Percentiles rank a stretch among this genome's conserved stretches.
phyloP scores from a whole-genome alignment of 37 sponge, comb jelly and placozoan genomes.

The Beroe forskalii region DNA sequence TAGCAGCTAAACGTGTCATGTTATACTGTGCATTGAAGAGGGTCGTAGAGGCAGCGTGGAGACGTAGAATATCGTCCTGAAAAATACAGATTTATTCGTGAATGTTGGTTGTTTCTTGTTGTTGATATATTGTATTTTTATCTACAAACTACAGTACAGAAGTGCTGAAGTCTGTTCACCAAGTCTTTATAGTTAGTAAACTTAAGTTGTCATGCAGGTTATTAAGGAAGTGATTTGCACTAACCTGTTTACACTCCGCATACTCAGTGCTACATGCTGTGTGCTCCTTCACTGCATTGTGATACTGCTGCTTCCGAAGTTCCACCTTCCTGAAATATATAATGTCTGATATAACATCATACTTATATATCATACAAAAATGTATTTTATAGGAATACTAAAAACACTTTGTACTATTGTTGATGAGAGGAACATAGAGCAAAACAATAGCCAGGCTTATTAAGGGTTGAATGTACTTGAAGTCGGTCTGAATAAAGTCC shows the following conservation, averaged over 20 bases:
- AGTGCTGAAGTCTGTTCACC: no score
- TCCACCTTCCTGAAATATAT: constrained; percentile 1
- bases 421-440: no score
- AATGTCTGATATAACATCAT: neutral
- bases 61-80: neutral
- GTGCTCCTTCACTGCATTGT: constrained; percentile 45
- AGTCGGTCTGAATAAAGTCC: constrained; percentile 58
- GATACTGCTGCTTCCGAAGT: constrained; percentile 48
- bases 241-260: constrained; percentile 34
- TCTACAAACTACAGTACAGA: no score
- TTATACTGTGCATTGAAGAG: constrained; percentile 54
- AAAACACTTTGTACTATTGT: no score
- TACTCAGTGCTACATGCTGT: neutral
- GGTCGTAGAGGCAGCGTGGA: constrained; percentile 25
- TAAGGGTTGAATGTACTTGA: constrained; percentile 42
- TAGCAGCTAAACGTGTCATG: constrained; percentile 46
- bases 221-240: no score
- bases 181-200: no score
- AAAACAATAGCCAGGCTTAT: neutral
- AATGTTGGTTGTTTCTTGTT: no score
- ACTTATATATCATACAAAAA: neutral
- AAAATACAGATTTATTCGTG: no score
- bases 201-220: no score
- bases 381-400: neutral
- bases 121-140: no score